Percentiles rank a stretch among this genome's conserved stretches.
These are phyloP conservation scores for Listronotus oregonensis DNA, from an alignment of 1,140 invertebrate genomes.

Conservation along the genomic window DNA sequence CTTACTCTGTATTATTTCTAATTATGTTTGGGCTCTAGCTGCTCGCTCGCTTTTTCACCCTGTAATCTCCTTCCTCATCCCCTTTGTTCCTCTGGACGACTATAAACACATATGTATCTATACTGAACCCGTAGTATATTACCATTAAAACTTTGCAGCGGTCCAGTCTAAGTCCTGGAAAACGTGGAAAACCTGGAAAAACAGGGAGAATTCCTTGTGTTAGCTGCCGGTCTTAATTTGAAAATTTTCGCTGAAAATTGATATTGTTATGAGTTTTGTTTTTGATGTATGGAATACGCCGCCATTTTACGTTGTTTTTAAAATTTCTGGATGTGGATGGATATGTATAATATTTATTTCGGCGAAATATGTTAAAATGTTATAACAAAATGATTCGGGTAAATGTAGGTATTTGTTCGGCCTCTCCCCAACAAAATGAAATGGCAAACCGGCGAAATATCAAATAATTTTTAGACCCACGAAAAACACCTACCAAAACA, in stretches of 20 bases:
- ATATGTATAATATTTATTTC: not conserved
- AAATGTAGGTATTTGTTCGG: too few species aligned
- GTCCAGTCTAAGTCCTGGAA: slow-evolving; percentile 42
- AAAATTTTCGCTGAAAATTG: slow-evolving; percentile 50
- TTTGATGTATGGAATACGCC: slow-evolving; percentile 30
- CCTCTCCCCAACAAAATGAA: too few species aligned
- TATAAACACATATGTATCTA: slow-evolving; percentile 52
- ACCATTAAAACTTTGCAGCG: slow-evolving; percentile 46
- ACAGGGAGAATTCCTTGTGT: slow-evolving; percentile 24
- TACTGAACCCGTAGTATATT: slow-evolving; percentile 50
- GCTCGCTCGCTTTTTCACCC: slow-evolving; percentile 1
- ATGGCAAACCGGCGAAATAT: too few species aligned
- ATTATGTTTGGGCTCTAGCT: slow-evolving; percentile 40
- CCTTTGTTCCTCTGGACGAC: slow-evolving; percentile 30
- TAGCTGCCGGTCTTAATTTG: slow-evolving; percentile 45
- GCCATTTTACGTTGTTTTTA: slow-evolving; percentile 16
- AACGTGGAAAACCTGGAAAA: slow-evolving; percentile 27
- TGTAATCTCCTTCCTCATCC: not conserved
- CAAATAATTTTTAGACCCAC: too few species aligned
- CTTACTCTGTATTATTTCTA: slow-evolving; percentile 48
- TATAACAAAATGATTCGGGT: too few species aligned
- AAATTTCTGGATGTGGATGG: not conserved
- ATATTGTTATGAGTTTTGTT: slow-evolving; percentile 49
- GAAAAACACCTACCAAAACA: too few species aligned
- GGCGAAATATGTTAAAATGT: too few species aligned